Percentiles rank a stretch among this genome's conserved stretches.
These are phyloP conservation scores for Nemotelus nigrinus DNA, from an alignment of 2,888 invertebrate genomes.

Conservation along the genomic window DNA sequence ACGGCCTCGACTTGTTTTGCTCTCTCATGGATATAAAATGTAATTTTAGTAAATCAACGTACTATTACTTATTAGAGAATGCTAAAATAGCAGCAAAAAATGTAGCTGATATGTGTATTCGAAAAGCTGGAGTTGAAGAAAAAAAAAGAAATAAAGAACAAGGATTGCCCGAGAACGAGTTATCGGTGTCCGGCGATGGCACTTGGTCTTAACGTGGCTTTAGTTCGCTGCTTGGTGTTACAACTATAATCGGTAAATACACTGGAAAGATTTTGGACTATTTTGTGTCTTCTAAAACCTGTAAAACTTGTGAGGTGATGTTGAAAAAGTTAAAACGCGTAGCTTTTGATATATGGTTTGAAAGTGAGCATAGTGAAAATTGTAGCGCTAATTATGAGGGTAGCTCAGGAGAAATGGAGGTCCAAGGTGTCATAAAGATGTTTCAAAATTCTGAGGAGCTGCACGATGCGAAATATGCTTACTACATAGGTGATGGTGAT, in stretches of 20 bases:
- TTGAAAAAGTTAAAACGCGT: neutral
- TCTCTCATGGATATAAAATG: slow-evolving; percentile 1
- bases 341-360: slow-evolving; percentile 7
- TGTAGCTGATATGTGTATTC: neutral
- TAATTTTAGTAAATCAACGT: too few relatives aligned
- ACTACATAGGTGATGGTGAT: too few relatives aligned
- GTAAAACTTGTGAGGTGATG: too few relatives aligned
- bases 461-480: too few relatives aligned
- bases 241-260: slow-evolving; percentile 49
- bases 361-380: too few relatives aligned
- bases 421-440: too few relatives aligned
- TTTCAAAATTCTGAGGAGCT: too few relatives aligned
- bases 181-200: slow-evolving; percentile 41
- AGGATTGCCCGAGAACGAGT: neutral
- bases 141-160: slow-evolving; percentile 32
- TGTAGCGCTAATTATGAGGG: too few relatives aligned
- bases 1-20: neutral
- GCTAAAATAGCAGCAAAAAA: slow-evolving; percentile 1
- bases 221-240: slow-evolving; percentile 48
- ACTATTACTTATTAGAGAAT: slow-evolving; percentile 1
- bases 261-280: slow-evolving; percentile 50
- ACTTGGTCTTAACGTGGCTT: slow-evolving; percentile 48
- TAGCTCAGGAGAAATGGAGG: too few relatives aligned
- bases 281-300: slow-evolving; percentile 8
- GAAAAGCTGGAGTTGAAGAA: slow-evolving; percentile 12